Evolutionary conservation across 2,888 invertebrate genomes (phyloP), one percentile per base, ranked within the genome.

Genomic region (Chaitophorus viminalis): DNA sequence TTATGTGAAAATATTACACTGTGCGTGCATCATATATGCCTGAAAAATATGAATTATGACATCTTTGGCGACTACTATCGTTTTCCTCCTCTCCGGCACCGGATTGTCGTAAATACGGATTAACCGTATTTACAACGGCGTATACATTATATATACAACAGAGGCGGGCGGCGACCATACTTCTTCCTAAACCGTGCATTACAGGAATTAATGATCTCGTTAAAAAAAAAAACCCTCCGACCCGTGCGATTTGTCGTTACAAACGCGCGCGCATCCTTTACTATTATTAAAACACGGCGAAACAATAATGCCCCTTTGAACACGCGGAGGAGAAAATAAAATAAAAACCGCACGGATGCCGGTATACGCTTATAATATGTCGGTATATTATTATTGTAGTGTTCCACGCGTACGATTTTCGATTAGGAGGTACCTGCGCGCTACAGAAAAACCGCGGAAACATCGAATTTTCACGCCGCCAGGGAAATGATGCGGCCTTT

Each of bases 21-120:
- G 68, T 31, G n/a, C 68, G 76, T n/a, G 9, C 11, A n/a, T n/a
- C n/a, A n/a, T n/a, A 31, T 11, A 29, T 17, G 70, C 31, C 54
- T 81, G 65, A 79, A 79, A 87, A 87, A 81, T 87, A 87, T 87
- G 87, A 87, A 81, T 81, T 87, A 87, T 87, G 87, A 87, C 81
- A 75, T 81, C 86, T 86, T 86, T 79, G 86, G 79, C 87, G 79
- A 74, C 39, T 31, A 31, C 65, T 75, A 65, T 85, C 76, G 21
- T 74, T 87, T 79, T 72, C 81, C 68, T 33, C 17, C 65, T 31
- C 33, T 75, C 29, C 21, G n/a, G 14, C 65, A 39, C 21, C n/a
- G 31, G n/a, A 75, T 76, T n/a, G 65, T 65, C 29, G 79, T 75
- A 81, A 46, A 87, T 54, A 74, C 81, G 87, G 74, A 65, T 81